These are phyloP conservation scores for Brachionus manjavacas DNA, from an alignment of 1,140 invertebrate genomes.

Conservation along the genomic window DNA sequence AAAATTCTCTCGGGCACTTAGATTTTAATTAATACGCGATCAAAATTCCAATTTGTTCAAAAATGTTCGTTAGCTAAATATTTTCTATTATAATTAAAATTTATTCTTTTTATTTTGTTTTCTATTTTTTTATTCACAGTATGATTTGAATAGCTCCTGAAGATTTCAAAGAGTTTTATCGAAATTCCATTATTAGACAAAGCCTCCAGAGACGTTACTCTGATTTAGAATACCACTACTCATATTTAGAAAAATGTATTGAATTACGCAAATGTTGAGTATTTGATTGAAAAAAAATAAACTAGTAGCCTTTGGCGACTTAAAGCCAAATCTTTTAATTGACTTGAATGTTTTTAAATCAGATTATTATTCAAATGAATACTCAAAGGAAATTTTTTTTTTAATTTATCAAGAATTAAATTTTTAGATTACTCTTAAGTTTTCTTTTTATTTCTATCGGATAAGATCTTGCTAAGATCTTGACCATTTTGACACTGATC, in stretches of 20 bases:
- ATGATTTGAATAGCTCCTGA: neutral
- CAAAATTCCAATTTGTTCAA: neutral
- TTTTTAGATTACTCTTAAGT: neutral
- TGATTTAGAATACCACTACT: neutral
- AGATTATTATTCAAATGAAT: neutral
- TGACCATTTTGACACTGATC: neutral
- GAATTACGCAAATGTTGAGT: neutral
- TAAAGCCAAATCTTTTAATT: neutral
- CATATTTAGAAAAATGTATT: neutral
- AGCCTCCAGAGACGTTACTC: neutral
- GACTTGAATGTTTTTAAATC: neutral
- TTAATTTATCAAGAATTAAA: neutral
- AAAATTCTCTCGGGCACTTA: neutral
- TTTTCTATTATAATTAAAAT: conserved; percentile 4
- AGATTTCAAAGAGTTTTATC: neutral
- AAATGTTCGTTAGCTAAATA: conserved; percentile 20
- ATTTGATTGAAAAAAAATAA: neutral
- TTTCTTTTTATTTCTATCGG: neutral
- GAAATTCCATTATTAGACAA: neutral
- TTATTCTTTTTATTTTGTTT: neutral
- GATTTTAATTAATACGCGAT: neutral
- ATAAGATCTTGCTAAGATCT: neutral
- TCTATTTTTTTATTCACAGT: conserved; percentile 3
- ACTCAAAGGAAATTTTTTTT: neutral
- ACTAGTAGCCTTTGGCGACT: neutral